Conservation (phyloP, 2,113 vertebrate species). For the Seriola quinqueradiata region DNA sequence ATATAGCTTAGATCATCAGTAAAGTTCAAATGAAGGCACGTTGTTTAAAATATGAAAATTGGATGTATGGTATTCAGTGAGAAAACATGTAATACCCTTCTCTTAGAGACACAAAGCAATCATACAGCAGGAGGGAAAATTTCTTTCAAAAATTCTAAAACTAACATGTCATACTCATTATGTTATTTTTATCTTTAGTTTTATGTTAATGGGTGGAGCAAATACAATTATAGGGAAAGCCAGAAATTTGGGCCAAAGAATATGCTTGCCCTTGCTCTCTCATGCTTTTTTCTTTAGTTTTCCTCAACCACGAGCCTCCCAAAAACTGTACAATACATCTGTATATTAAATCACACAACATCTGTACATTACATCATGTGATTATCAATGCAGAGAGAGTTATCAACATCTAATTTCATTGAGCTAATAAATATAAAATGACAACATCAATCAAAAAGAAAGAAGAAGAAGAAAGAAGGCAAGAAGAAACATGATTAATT, state of each 20-base stretch:
- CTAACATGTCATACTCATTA: neutral
- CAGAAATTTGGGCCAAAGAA: neutral
- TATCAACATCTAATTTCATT: neutral
- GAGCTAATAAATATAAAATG: neutral
- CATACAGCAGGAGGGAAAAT: constrained; percentile 6
- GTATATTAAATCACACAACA: neutral
- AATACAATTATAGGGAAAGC: neutral
- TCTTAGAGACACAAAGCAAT: neutral
- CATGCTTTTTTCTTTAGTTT: neutral
- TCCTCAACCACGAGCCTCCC: no score
- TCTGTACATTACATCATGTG: neutral
- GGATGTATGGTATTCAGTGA: constrained; percentile 12
- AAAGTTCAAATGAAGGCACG: constrained; percentile 11
- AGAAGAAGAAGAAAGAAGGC: no score
- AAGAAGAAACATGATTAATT: constrained; percentile 17
- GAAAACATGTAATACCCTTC: constrained; percentile 14
- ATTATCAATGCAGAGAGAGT: neutral
- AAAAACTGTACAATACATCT: neutral
- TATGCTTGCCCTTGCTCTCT: neutral
- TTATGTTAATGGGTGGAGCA: neutral
- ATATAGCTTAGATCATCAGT: neutral
- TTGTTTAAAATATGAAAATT: neutral
- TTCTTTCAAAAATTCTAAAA: constrained; percentile 12
- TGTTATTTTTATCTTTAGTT: constrained; percentile 1
- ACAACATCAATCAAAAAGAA: constrained; percentile 1